These are phyloP conservation scores for Panthera uncia DNA, from an alignment of 2,113 vertebrate genomes.

Conservation along the genomic window DNA sequence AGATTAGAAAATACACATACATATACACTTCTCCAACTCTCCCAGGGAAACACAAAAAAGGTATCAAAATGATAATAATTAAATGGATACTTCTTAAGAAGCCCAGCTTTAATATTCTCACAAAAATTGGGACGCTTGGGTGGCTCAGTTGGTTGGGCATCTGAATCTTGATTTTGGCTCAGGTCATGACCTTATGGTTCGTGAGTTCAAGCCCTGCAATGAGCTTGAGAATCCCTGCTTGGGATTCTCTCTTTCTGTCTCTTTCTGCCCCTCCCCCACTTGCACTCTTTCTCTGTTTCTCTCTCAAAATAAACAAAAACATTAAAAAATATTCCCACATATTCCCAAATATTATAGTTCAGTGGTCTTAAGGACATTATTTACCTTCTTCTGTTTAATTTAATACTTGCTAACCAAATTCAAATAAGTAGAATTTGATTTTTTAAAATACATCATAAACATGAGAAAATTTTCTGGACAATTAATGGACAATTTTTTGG, in stretches of 20 bases:
- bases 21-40: background rate
- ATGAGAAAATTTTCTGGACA: conserved; percentile 30
- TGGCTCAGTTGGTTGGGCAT: too few species aligned
- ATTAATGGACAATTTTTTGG: too few species aligned
- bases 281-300: too few species aligned
- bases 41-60: background rate
- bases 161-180: too few species aligned
- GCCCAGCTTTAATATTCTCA: background rate
- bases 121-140: background rate
- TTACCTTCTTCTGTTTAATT: background rate
- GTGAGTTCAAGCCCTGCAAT: too few species aligned
- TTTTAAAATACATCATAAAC: conserved; percentile 25
- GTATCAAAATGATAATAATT: background rate
- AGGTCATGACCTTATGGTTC: too few species aligned
- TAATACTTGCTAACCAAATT: background rate
- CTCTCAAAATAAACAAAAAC: too few species aligned
- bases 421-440: conserved; percentile 52
- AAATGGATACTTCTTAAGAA: background rate
- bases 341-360: background rate
- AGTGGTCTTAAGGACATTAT: background rate
- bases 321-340: too few species aligned
- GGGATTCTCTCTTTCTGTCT: too few species aligned
- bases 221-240: too few species aligned
- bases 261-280: too few species aligned
- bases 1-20: background rate